Evolutionary conservation across 2,113 vertebrate species (phyloP).

Genomic region (Aptenodytes forsteri): DNA sequence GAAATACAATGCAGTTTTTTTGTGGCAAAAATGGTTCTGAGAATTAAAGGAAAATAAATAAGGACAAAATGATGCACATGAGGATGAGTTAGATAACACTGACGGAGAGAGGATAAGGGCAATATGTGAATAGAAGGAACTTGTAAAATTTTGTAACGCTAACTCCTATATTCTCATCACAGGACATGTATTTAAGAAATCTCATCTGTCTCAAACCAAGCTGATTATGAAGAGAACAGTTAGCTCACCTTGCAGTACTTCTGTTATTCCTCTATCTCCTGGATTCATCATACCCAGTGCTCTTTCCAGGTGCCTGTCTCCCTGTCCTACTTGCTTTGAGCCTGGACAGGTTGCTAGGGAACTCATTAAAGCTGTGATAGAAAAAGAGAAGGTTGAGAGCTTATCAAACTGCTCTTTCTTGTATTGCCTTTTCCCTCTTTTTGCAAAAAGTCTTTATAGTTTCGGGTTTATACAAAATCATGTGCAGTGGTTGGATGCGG

Average conservation of each 20-base stretch:
- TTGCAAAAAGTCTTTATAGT: neutral
- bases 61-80: neutral
- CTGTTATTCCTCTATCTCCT: neutral
- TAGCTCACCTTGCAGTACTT: neutral
- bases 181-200: neutral
- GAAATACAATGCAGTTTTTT: neutral
- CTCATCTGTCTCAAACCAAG: neutral
- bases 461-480: neutral
- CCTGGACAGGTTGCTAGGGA: neutral
- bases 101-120: neutral
- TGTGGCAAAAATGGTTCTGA: neutral
- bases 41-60: neutral
- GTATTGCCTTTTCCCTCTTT: neutral
- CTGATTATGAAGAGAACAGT: neutral
- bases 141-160: neutral
- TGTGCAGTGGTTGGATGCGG: neutral
- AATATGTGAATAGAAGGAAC: neutral
- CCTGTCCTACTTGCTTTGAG: neutral
- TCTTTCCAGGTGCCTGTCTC: neutral
- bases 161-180: fast-evolving
- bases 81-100: neutral
- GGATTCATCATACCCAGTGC: neutral
- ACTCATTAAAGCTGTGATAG: neutral
- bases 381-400: neutral
- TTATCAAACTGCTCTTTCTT: neutral